Base-by-base conservation (phyloP, 2,888 invertebrate genomes). In the Dinocampus coccinellae region DNA sequence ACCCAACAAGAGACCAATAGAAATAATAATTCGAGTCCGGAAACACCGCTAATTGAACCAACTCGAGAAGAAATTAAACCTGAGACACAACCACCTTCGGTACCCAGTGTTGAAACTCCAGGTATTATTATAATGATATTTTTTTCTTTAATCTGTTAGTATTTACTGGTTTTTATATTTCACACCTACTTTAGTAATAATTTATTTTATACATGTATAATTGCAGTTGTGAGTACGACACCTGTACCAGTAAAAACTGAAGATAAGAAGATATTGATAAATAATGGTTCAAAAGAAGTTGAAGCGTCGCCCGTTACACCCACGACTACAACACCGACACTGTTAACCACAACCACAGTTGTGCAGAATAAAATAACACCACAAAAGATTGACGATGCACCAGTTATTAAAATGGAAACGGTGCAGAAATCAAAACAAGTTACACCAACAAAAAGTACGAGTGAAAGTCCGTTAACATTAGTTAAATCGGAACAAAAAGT, bases 401-500 rank as follows among this genome's bases (percentile, higher is more conserved):
- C 68, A 64, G 57, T 55, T 52, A 20, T 68, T 63, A 64, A 77
- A 73, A 69, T 39, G 36, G 64, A 65, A 10, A 57, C 16, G 33
- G 39, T 42, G 20, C 66, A 62, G 36, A 55, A 63, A 67, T 11
- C 29, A n/a, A 64, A 62, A 52, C 33, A 52, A 20, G 53, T 42
- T 57, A 61, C 70, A 33, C 55, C 67, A 24, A 73, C 76, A 52
- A 79, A 78, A 66, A 36, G 76, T 0, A 52, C 63, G 10, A 72
- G 67, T 33, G 77, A 77, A 58, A 70, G 24, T 64, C 60, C 75
- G 9, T 61, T 73, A 61, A 70, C 70, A 57, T 85, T 84, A 80
- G 88, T 76, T 87, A 90, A 90, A 62, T 34, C 70, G 57, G 78
- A 79, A 47, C 71, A 74, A 67, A 76, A 79, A 76, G 70, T 74